Conservation (phyloP, 2,888 invertebrate genomes). For the Harpagoxenus sublaevis region DNA sequence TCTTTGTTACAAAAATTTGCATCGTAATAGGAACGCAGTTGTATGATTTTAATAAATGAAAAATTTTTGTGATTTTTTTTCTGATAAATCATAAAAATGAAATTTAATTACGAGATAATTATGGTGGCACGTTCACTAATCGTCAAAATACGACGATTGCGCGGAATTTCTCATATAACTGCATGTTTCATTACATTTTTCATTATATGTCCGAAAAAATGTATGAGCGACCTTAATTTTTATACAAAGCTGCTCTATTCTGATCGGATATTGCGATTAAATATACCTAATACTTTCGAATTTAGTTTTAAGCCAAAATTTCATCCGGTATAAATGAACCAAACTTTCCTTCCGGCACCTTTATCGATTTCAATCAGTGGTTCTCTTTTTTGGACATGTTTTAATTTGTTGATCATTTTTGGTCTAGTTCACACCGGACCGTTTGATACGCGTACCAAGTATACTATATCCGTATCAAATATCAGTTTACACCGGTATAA, state of each 20-base stretch:
- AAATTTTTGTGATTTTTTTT: not conserved
- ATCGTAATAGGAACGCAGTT: not conserved
- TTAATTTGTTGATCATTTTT: not conserved
- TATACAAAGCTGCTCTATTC: not conserved
- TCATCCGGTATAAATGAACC: not conserved
- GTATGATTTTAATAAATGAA: not conserved
- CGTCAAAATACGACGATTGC: not conserved
- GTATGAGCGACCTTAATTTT: not conserved
- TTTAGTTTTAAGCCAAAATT: not conserved
- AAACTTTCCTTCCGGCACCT: not conserved
- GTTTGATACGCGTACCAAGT: too few relatives aligned
- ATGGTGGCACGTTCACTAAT: not conserved
- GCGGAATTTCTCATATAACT: not conserved
- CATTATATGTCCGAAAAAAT: not conserved
- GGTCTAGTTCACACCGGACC: too few relatives aligned
- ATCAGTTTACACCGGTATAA: too few relatives aligned
- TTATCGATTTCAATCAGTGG: not conserved
- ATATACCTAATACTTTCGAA: not conserved
- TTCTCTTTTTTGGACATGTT: not conserved
- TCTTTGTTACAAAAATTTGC: not conserved
- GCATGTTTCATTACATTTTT: not conserved
- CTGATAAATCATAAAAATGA: not conserved
- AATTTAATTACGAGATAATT: not conserved
- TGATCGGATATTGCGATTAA: not conserved
- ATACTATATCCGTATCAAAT: too few relatives aligned